A percentile compares a stretch with the other conserved stretches of the same genome.
Conservation (phyloP, 1,140 invertebrate genomes). For the Polypedilum pembai region DNA sequence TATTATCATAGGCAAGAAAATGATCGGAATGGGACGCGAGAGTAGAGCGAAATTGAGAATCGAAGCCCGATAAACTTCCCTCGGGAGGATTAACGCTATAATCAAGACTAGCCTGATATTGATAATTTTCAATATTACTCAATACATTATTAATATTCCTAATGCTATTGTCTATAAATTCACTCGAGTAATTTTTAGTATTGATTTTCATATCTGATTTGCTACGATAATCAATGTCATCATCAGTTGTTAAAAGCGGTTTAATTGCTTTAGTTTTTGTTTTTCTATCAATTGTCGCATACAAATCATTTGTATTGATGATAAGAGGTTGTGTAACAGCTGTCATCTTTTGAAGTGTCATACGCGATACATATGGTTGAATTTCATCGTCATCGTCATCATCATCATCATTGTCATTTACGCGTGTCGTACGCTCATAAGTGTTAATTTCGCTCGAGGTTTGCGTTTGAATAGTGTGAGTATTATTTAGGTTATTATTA, state of each 20-base stretch:
- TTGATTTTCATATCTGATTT: neutral
- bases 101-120: constrained; percentile 21
- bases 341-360: neutral
- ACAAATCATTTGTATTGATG: constrained; percentile 37
- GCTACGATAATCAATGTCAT: constrained; percentile 1
- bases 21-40: constrained; percentile 23
- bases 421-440: neutral
- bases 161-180: constrained; percentile 28
- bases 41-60: neutral
- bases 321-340: neutral
- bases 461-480: constrained; percentile 18
- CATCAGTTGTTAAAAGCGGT: neutral
- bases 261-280: constrained; percentile 38
- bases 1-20: neutral
- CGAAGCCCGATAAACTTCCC: neutral
- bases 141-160: constrained; percentile 26
- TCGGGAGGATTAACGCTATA: neutral
- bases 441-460: constrained; percentile 12
- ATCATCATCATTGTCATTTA: neutral
- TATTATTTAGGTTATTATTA: neutral
- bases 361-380: neutral
- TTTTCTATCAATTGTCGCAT: constrained; percentile 43
- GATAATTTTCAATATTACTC: constrained; percentile 28
- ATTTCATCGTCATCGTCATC: constrained; percentile 20
- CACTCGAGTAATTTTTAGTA: constrained; percentile 26